Evolutionary conservation across 2,113 vertebrate species (phyloP).

Genomic region (Marcusenius ussheri): DNA sequence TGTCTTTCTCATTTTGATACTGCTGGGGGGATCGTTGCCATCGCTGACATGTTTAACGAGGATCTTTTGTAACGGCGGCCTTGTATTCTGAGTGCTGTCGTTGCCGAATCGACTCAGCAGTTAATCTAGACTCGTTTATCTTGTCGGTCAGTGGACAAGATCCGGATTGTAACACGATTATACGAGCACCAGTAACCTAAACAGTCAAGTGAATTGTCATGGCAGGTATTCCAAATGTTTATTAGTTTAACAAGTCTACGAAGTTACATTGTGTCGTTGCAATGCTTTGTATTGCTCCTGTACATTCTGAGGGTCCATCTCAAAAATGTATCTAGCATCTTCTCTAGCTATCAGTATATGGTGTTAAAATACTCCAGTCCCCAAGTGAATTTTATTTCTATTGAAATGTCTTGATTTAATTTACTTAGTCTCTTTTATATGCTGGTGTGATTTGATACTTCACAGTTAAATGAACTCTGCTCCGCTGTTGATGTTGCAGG

Average conservation of each 20-base stretch:
- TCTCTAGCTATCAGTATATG: neutral
- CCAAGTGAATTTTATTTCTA: neutral
- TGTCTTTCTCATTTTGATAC: neutral
- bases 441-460: neutral
- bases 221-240: neutral
- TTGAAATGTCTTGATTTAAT: neutral
- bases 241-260: neutral
- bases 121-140: neutral
- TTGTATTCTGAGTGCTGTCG: neutral
- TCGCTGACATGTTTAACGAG: neutral
- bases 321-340: neutral
- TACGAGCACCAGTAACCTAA: neutral
- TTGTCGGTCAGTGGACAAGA: neutral
- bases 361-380: neutral
- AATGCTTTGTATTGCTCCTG: neutral
- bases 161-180: neutral
- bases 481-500: neutral
- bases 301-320: neutral
- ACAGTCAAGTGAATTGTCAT: neutral
- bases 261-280: neutral
- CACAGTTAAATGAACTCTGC: neutral
- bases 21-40: neutral
- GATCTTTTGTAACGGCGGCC: neutral
- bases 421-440: neutral
- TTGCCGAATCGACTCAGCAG: neutral